A percentile compares a stretch with the other conserved stretches of the same genome.
These are phyloP conservation scores for Volucella inanis DNA, from an alignment of 2,888 invertebrate genomes.

Conservation along the genomic window DNA sequence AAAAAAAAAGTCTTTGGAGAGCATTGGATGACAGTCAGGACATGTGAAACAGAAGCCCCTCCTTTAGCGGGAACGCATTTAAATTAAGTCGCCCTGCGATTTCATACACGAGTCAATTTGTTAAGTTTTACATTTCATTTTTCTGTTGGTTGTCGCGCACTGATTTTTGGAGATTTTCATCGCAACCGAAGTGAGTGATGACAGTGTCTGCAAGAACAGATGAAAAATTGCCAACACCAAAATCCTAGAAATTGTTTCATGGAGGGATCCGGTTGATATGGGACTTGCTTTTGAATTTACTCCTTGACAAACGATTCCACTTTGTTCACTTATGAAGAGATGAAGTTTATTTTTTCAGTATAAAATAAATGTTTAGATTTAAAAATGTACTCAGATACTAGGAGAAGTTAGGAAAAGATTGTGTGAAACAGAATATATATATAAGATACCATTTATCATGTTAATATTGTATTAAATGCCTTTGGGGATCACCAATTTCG, in stretches of 20 bases:
- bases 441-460: too few species aligned
- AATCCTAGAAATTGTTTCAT: slow-evolving; percentile 9
- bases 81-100: slow-evolving; percentile 60
- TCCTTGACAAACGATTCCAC: not conserved
- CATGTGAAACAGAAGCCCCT: slow-evolving; percentile 25
- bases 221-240: slow-evolving; percentile 40
- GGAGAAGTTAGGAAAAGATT: too few species aligned
- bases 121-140: slow-evolving; percentile 38
- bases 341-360: not conserved
- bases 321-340: not conserved
- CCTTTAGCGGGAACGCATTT: slow-evolving; percentile 35
- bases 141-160: slow-evolving; percentile 10
- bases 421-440: too few species aligned
- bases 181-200: slow-evolving; percentile 46
- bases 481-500: too few species aligned
- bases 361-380: too few species aligned
- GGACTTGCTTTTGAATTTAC: not conserved
- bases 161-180: slow-evolving; percentile 25
- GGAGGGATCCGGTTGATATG: not conserved
- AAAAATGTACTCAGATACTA: too few species aligned
- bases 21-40: slow-evolving; percentile 36
- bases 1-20: slow-evolving; percentile 40
- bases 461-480: too few species aligned
- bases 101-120: slow-evolving; percentile 47
- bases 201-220: slow-evolving; percentile 20